phyloP scores from a whole-genome alignment of 1,140 invertebrate species.

The Zeugodacus cucurbitae region DNA sequence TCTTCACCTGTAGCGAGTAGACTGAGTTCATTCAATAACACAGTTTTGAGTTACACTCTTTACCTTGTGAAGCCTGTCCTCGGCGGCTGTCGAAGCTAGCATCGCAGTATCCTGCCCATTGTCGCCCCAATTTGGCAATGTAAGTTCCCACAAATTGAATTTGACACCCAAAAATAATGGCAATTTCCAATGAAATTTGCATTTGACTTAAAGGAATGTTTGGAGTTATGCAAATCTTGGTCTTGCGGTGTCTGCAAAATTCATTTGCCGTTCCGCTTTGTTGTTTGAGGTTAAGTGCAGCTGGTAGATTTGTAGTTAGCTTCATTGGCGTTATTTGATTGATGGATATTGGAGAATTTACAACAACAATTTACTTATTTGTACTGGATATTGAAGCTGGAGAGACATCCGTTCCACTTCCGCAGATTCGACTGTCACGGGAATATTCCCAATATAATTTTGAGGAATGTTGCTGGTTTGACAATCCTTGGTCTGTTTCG shows the following conservation, averaged over 20 bases:
- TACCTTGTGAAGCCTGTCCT: neutral
- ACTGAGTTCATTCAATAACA: neutral
- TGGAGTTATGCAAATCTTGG: neutral
- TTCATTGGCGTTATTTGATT: neutral
- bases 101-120: neutral
- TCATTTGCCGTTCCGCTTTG: too few species aligned
- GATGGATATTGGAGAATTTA: neutral
- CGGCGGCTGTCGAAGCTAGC: neutral
- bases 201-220: neutral
- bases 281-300: too few species aligned
- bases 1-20: neutral
- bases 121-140: neutral
- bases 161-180: neutral
- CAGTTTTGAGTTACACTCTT: neutral
- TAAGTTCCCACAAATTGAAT: neutral
- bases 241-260: neutral
- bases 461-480: too few species aligned
- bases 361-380: neutral
- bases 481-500: too few species aligned
- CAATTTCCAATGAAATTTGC: neutral
- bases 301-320: neutral
- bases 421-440: too few species aligned
- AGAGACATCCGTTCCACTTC: too few species aligned
- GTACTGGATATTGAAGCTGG: too few species aligned
- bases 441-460: too few species aligned